Evolutionary conservation across 2,113 vertebrate genomes (phyloP).

Genomic region (Myrmophylax atrothorax): DNA sequence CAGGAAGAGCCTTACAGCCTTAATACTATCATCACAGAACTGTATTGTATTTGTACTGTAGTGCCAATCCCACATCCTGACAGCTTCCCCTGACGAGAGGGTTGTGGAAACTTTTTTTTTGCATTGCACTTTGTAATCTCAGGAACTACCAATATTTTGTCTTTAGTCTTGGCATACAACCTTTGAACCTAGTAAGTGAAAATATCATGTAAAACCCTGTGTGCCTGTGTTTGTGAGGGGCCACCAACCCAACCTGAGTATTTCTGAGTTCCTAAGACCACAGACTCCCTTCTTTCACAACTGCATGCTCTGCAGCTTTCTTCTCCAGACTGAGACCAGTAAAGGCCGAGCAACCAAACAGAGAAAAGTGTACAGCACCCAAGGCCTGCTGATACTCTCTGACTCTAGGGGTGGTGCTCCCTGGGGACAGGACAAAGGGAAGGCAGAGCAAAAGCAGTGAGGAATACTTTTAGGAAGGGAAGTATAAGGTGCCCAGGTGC

Average conservation of each 20-base stretch:
- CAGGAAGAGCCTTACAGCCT: background rate
- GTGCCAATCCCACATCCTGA: background rate
- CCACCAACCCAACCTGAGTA: background rate
- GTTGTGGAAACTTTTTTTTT: background rate
- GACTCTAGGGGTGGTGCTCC: background rate
- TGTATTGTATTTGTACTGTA: fast-evolving
- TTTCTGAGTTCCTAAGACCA: background rate
- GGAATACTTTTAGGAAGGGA: background rate
- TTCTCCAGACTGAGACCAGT: background rate
- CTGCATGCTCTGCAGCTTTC: background rate
- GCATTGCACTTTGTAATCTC: background rate
- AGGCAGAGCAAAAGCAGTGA: background rate
- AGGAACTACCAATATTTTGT: background rate
- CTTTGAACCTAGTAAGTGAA: background rate
- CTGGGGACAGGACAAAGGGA: background rate
- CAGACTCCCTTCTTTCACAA: background rate
- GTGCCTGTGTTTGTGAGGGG: background rate
- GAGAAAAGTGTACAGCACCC: fast-evolving
- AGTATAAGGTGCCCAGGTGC: background rate
- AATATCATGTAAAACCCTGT: background rate
- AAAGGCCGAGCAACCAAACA: background rate
- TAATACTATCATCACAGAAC: background rate
- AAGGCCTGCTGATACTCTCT: background rate
- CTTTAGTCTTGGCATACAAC: background rate
- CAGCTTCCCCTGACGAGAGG: background rate